phyloP scores from a whole-genome alignment of 2,797 vertebrate genomes.

The Echeneis naucrates region DNA sequence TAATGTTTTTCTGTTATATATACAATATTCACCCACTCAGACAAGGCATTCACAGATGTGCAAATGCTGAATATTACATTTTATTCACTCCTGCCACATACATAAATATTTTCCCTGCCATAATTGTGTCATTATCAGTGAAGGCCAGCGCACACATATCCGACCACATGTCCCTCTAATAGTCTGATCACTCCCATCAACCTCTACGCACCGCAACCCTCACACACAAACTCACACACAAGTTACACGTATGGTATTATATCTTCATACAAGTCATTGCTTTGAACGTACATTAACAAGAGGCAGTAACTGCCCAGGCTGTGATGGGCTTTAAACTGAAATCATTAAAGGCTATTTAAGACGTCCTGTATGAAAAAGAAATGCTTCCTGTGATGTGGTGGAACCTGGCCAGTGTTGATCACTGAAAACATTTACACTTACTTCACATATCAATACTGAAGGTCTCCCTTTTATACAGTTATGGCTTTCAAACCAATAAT shows the following conservation, averaged over 20 bases:
- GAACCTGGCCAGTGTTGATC: not conserved
- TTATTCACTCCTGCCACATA: slow-evolving; percentile 45
- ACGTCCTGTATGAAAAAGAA: slow-evolving; percentile 6
- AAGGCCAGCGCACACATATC: slow-evolving; percentile 58
- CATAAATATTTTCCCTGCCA: slow-evolving; percentile 37
- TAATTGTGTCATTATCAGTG: slow-evolving; percentile 71
- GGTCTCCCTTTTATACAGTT: not conserved
- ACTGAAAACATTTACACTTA: slow-evolving; percentile 4
- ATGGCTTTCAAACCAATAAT: slow-evolving; percentile 10
- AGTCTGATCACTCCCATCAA: slow-evolving; percentile 37
- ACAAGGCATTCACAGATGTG: slow-evolving; percentile 4
- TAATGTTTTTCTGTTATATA: slow-evolving; percentile 48
- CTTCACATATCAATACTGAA: not conserved
- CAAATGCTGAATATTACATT: slow-evolving; percentile 43
- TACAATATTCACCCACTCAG: slow-evolving; percentile 27
- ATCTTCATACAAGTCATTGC: slow-evolving; percentile 28
- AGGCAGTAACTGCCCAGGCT: slow-evolving; percentile 23
- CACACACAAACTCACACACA: slow-evolving; percentile 14
- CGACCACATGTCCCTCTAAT: slow-evolving; percentile 40
- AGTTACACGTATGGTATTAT: slow-evolving; percentile 5
- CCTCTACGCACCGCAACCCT: not conserved
- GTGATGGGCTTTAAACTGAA: slow-evolving; percentile 33
- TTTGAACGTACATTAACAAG: slow-evolving; percentile 37
- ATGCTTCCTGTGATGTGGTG: not conserved
- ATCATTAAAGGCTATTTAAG: slow-evolving; percentile 12